Conservation (phyloP, 2,888 invertebrate species). For the Chrysodeixis includens region DNA sequence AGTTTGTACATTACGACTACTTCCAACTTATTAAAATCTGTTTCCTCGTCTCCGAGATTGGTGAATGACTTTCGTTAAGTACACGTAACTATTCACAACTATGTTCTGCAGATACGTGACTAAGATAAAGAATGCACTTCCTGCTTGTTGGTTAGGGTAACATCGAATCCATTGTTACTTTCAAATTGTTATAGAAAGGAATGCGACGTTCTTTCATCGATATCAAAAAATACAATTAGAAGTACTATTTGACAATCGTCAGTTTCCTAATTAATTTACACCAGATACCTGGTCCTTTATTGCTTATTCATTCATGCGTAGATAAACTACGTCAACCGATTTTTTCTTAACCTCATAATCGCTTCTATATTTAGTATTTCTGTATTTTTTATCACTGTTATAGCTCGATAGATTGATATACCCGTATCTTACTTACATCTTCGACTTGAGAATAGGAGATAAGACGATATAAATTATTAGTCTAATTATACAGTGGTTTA, state of each 20-base stretch:
- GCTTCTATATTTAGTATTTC: too few relatives aligned
- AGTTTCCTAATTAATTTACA: not conserved
- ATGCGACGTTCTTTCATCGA: not conserved
- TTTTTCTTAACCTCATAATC: not conserved
- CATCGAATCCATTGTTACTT: not conserved
- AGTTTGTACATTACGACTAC: not conserved
- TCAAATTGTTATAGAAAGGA: not conserved
- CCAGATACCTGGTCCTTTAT: not conserved
- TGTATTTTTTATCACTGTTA: not conserved
- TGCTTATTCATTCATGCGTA: constrained; percentile 1
- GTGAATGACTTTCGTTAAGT: not conserved
- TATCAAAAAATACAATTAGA: not conserved
- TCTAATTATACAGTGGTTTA: not conserved
- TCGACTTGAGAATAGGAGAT: not conserved
- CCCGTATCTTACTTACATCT: not conserved
- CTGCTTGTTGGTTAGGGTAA: constrained; percentile 8
- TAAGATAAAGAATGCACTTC: constrained; percentile 26
- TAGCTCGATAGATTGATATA: too few relatives aligned
- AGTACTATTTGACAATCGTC: not conserved
- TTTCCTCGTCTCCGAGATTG: constrained; percentile 13
- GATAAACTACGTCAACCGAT: not conserved
- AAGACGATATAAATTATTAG: not conserved
- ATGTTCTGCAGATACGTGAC: constrained; percentile 28
- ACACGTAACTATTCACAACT: not conserved
- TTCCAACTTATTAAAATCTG: constrained; percentile 13